Conservation (phyloP, 2,113 vertebrate genomes). For the Dromas ardeola region DNA sequence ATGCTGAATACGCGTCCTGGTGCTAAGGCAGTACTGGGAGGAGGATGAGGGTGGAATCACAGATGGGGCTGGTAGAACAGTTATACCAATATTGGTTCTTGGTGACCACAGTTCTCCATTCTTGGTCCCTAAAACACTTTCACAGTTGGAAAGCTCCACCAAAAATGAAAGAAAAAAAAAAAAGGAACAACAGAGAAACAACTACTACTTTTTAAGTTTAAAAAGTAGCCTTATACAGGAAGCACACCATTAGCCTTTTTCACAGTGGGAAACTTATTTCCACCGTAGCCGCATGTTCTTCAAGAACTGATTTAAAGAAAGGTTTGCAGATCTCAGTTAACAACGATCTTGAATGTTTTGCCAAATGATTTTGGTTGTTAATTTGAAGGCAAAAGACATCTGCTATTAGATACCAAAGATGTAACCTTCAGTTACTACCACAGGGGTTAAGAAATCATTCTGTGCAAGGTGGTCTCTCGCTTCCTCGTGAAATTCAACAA, state of each 20-base stretch:
- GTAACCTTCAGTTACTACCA: neutral
- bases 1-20: neutral
- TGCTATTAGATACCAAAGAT: neutral
- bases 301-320: neutral
- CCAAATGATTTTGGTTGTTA: neutral
- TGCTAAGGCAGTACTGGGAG: neutral
- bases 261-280: neutral
- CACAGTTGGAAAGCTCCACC: neutral
- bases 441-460: neutral
- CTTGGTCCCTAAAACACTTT: neutral
- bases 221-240: neutral
- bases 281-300: neutral
- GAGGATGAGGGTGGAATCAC: neutral
- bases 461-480: neutral
- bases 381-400: neutral
- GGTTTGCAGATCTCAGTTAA: neutral
- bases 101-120: neutral
- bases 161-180: neutral
- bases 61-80: neutral
- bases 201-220: neutral
- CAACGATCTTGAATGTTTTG: neutral
- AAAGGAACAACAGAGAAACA: neutral
- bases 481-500: neutral
- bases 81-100: rapidly evolving
- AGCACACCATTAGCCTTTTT: neutral